Conservation (phyloP, 2,797 vertebrate genomes). For the Falco naumanni region DNA sequence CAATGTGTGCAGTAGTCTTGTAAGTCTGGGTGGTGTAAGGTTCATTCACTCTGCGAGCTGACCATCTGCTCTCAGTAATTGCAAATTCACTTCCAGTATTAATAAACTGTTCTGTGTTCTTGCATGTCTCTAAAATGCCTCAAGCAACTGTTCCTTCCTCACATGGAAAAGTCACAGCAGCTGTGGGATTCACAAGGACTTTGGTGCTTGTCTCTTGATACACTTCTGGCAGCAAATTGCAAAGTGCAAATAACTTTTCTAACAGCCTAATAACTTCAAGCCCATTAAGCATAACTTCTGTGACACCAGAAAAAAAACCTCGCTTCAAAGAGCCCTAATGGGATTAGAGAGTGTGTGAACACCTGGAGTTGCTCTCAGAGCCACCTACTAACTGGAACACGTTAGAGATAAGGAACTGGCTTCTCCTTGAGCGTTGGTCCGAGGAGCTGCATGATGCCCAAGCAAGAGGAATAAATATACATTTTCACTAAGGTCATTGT, state of each 20-base stretch:
- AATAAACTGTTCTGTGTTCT: slow-evolving; percentile 64
- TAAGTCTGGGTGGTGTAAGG: slow-evolving; percentile 42
- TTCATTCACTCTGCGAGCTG: slow-evolving; percentile 38
- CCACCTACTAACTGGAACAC: neutral
- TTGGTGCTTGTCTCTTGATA: slow-evolving; percentile 41
- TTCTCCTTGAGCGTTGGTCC: neutral
- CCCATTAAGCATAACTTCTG: slow-evolving; percentile 70
- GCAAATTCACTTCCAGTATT: slow-evolving; percentile 63
- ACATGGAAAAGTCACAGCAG: slow-evolving; percentile 61
- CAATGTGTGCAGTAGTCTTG: slow-evolving; percentile 39
- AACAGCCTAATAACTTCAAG: slow-evolving; percentile 63
- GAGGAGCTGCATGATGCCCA: neutral
- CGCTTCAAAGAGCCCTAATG: slow-evolving; percentile 65
- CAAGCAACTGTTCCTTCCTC: slow-evolving; percentile 56
- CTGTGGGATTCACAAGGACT: slow-evolving; percentile 69
- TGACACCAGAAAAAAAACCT: slow-evolving; percentile 61
- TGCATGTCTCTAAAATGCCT: slow-evolving; percentile 64
- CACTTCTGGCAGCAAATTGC: slow-evolving; percentile 32
- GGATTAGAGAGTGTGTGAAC: slow-evolving; percentile 59
- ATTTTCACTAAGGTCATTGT: neutral
- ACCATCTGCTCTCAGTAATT: slow-evolving; percentile 68
- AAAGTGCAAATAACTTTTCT: slow-evolving; percentile 54
- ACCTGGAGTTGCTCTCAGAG: slow-evolving; percentile 61
- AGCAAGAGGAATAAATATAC: neutral
- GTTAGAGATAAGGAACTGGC: neutral